Base-by-base conservation (phyloP, 1,140 invertebrate genomes). In the Sitodiplosis mosellana region DNA sequence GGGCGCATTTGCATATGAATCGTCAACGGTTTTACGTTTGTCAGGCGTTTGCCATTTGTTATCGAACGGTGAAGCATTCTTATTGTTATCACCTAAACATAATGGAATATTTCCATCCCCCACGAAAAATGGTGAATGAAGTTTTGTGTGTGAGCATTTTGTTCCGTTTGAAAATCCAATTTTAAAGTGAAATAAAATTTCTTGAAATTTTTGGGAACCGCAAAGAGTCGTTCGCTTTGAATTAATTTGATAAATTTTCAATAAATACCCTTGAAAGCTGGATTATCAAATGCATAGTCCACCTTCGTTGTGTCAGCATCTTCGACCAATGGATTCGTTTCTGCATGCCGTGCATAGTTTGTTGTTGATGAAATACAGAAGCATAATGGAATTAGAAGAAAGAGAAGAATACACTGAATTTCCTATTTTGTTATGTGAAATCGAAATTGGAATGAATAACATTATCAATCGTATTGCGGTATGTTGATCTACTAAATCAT, bases 231-330 rank as follows among this genome's bases (percentile, higher is more conserved):
- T n/a, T n/a, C n/a, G n/a, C n/a, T n/a, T n/a, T n/a, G n/a, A n/a
- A n/a, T n/a, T n/a, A n/a, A n/a, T n/a, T n/a, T n/a, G n/a, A n/a
- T n/a, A n/a, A n/a, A n/a, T 15, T 41, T 37, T 22, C 7, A 36
- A 37, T 45, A 54, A 50, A 60, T 57, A 68, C 74, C 73, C 63
- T 76, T 75, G 69, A 83, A 85, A 40, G 80, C 81, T 15, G 80
- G 80, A 69, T 85, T 85, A 63, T 85, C 82, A 59, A 83, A 85
- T 0, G 81, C 81, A 56, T 78, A 85, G 42, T 79, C 75, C 52
- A 77, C 74, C 48, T 78, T 79, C 2, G 77, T 77, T 42, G 74
- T 77, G 56, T 81, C 79, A 0, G 79, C 77, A 55, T 81, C 79
- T 7, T 74, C 73, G 54, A 81, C 63, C n/a, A 81, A 77, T 37